Percentiles rank a stretch among this genome's conserved stretches.
These are phyloP conservation scores for Psittacula cyanocephala DNA, from an alignment of 2,113 vertebrate species.

Conservation along the genomic window DNA sequence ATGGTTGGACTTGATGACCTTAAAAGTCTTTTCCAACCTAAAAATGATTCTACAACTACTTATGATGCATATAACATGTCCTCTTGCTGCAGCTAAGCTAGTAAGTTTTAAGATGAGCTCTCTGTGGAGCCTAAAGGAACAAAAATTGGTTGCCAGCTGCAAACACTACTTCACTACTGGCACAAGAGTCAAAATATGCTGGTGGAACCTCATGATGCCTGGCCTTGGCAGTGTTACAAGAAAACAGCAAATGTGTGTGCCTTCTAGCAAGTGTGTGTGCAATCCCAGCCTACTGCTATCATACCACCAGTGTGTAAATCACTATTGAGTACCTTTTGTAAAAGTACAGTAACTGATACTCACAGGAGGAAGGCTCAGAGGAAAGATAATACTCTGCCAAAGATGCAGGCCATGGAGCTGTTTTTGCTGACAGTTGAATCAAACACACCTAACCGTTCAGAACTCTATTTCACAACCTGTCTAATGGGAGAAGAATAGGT, in stretches of 20 bases:
- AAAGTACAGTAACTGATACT: not conserved
- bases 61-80: not conserved
- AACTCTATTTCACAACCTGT: not conserved
- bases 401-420: fast-evolving
- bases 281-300: not conserved
- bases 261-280: not conserved
- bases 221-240: not conserved
- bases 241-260: not conserved
- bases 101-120: not conserved
- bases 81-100: not conserved
- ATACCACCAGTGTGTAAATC: not conserved
- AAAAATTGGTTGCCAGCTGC: not conserved
- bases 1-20: not conserved
- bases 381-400: not conserved
- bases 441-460: not conserved
- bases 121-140: not conserved
- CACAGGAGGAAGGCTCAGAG: not conserved
- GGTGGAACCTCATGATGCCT: not conserved
- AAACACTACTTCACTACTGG: not conserved
- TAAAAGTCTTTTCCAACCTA: not conserved
- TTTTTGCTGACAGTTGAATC: not conserved
- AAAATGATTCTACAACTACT: not conserved
- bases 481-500: not conserved
- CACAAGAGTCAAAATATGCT: not conserved
- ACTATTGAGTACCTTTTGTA: not conserved